Conservation (phyloP, 2,888 invertebrate genomes). For the Phragmatobia fuliginosa region DNA sequence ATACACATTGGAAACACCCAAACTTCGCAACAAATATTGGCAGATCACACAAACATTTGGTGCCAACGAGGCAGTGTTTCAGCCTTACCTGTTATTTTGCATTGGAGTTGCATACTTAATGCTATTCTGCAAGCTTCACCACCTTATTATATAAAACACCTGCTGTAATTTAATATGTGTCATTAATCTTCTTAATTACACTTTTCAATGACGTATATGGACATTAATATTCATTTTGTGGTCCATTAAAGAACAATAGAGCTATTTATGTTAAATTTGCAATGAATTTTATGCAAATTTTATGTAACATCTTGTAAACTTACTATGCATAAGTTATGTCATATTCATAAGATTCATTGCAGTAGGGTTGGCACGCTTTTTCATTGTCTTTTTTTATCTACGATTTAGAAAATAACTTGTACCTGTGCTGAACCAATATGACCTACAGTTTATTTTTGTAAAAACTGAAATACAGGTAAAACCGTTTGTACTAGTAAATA, state of each 20-base stretch:
- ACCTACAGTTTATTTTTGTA: too few relatives aligned
- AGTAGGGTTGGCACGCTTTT: not conserved
- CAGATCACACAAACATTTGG: too few relatives aligned
- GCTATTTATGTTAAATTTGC: not conserved
- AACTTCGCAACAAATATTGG: too few relatives aligned
- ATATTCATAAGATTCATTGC: not conserved
- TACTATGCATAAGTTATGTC: slow-evolving; percentile 1
- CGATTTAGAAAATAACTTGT: too few relatives aligned
- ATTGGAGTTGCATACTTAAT: not conserved
- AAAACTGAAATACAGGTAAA: too few relatives aligned
- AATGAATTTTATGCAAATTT: slow-evolving; percentile 13
- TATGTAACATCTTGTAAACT: slow-evolving; percentile 2
- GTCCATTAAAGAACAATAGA: slow-evolving; percentile 6
- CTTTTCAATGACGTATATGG: slow-evolving; percentile 3
- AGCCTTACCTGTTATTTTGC: too few relatives aligned
- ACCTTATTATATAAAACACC: not conserved
- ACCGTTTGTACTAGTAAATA: too few relatives aligned
- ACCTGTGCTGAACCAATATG: too few relatives aligned
- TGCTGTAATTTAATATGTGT: not conserved
- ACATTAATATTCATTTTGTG: not conserved
- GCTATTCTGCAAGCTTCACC: not conserved
- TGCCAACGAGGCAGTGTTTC: too few relatives aligned
- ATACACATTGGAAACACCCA: too few relatives aligned
- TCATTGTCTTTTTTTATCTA: not conserved
- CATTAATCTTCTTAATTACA: slow-evolving; percentile 2